phyloP scores from a whole-genome alignment of 2,888 invertebrate species.

The Bhutanitis thaidina region DNA sequence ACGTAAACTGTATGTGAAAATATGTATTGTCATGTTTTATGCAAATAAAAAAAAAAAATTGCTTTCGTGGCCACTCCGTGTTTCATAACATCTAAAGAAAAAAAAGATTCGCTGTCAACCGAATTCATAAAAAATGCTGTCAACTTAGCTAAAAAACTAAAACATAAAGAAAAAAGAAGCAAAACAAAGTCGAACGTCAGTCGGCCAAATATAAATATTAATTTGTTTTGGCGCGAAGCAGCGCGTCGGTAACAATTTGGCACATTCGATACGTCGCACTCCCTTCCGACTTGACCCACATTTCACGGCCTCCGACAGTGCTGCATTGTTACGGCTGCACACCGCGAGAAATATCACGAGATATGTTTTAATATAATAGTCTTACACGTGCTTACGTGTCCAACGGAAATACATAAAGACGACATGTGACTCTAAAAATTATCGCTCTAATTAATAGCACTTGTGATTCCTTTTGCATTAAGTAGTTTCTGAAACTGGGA shows the following conservation, averaged over 20 bases:
- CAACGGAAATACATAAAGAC: too few relatives aligned
- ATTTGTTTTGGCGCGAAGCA: constrained; percentile 16
- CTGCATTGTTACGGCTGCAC: constrained; percentile 11
- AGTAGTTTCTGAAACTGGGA: too few relatives aligned
- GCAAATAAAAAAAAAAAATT: too few relatives aligned
- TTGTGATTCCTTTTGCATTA: too few relatives aligned
- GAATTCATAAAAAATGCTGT: not conserved
- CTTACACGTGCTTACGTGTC: not conserved
- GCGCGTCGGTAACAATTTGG: constrained; percentile 14
- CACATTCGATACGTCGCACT: constrained; percentile 18
- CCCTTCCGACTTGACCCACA: constrained; percentile 30
- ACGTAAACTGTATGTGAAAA: too few relatives aligned
- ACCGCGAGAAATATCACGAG: constrained; percentile 10
- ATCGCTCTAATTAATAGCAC: too few relatives aligned
- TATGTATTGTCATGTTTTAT: too few relatives aligned
- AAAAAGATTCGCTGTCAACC: not conserved
- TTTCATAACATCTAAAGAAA: too few relatives aligned
- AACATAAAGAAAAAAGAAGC: not conserved
- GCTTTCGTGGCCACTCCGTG: too few relatives aligned
- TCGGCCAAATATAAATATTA: constrained; percentile 8
- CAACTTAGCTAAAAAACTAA: not conserved
- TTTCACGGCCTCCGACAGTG: constrained; percentile 27
- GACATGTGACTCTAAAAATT: too few relatives aligned
- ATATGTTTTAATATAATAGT: constrained; percentile 14
- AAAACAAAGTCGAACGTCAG: constrained; percentile 2